Percentiles rank a stretch among this genome's conserved stretches.
These are phyloP conservation scores for Esperia sulphurella DNA, from an alignment of 2,888 invertebrate species.

Conservation along the genomic window DNA sequence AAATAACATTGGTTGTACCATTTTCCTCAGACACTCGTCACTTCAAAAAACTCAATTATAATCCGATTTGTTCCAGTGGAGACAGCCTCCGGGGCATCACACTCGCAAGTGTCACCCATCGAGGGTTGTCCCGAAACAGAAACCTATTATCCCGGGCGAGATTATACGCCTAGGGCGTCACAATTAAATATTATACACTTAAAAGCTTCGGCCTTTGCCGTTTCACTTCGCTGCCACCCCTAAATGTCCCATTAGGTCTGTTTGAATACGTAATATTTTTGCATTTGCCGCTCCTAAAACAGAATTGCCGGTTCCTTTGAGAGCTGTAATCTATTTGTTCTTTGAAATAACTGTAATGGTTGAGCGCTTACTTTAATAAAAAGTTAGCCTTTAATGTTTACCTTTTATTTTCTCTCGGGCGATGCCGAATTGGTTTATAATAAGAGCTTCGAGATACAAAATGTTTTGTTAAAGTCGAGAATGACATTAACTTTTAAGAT, in stretches of 20 bases:
- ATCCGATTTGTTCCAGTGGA: slow-evolving; percentile 74
- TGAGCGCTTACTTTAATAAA: slow-evolving; percentile 67
- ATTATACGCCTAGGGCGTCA: slow-evolving; percentile 80
- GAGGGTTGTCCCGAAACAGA: slow-evolving; percentile 78
- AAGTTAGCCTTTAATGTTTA: slow-evolving; percentile 57
- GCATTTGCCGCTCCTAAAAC: slow-evolving; percentile 77
- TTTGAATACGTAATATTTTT: slow-evolving; percentile 80
- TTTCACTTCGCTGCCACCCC: slow-evolving; percentile 79
- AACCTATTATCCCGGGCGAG: slow-evolving; percentile 80
- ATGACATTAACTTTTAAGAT: slow-evolving; percentile 45
- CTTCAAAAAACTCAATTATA: slow-evolving; percentile 71
- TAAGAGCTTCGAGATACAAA: slow-evolving; percentile 5
- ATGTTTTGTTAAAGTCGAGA: slow-evolving; percentile 28
- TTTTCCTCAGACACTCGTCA: slow-evolving; percentile 46
- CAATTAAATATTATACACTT: slow-evolving; percentile 81
- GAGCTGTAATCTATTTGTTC: slow-evolving; percentile 78
- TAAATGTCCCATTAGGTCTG: slow-evolving; percentile 80
- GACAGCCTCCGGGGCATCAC: slow-evolving; percentile 68
- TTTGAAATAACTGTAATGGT: slow-evolving; percentile 75
- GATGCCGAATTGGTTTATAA: slow-evolving; percentile 4
- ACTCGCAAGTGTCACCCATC: slow-evolving; percentile 70
- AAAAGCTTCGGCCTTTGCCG: slow-evolving; percentile 80
- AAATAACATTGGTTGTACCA: slow-evolving; percentile 1
- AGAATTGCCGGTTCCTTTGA: slow-evolving; percentile 78
- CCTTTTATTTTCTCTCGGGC: slow-evolving; percentile 21